These are phyloP conservation scores for Aquatica leii DNA, from an alignment of 2,888 invertebrate genomes.

Conservation along the genomic window DNA sequence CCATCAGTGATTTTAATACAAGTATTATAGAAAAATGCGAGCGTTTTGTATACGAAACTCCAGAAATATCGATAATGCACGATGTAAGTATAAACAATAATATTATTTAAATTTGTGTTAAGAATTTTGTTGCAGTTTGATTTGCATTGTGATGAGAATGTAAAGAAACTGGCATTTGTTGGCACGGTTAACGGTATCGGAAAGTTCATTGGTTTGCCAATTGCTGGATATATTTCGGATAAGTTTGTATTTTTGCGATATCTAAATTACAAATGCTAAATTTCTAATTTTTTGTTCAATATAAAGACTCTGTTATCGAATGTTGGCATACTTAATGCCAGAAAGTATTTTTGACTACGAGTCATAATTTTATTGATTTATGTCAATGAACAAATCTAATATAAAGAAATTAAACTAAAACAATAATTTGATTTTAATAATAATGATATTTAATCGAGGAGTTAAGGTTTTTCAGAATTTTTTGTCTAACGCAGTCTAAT, in stretches of 20 bases:
- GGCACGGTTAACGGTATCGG: constrained; percentile 57
- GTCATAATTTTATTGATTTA: too few relatives aligned
- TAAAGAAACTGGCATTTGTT: constrained; percentile 77
- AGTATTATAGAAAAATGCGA: constrained; percentile 46
- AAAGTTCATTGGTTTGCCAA: constrained; percentile 57
- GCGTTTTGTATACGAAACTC: constrained; percentile 51
- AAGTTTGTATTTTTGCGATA: constrained; percentile 62
- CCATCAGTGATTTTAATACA: constrained; percentile 40
- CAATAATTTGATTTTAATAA: too few relatives aligned
- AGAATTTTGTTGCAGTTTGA: constrained; percentile 64
- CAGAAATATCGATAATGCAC: constrained; percentile 52
- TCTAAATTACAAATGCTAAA: constrained; percentile 54
- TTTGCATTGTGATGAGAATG: constrained; percentile 69
- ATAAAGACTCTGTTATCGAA: too few relatives aligned
- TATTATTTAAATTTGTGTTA: neutral
- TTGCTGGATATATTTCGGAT: constrained; percentile 66
- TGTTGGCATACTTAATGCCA: too few relatives aligned
- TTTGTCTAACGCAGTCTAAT: too few relatives aligned
- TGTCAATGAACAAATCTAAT: too few relatives aligned
- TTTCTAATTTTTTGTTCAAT: constrained; percentile 58
- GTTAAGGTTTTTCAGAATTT: too few relatives aligned
- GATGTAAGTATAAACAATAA: constrained; percentile 49
- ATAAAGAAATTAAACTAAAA: too few relatives aligned
- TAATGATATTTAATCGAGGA: too few relatives aligned
- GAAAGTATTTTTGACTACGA: too few relatives aligned